Conservation (phyloP, 2,888 invertebrate species). For the Volucella bombylans region DNA sequence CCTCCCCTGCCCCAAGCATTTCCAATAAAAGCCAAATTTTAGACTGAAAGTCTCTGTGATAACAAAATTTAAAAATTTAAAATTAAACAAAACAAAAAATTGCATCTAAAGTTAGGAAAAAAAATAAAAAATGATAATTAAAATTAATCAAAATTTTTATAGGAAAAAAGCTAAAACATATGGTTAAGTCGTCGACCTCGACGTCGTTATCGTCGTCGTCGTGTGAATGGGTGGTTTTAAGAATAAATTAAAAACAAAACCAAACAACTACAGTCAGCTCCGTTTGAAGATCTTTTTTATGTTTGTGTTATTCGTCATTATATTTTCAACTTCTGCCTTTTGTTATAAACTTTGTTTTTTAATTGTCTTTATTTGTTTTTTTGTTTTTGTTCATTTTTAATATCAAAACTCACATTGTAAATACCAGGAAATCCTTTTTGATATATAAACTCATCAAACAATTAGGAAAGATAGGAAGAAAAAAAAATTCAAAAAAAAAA, state of each 20-base stretch:
- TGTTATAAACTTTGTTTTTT: slow-evolving; percentile 7
- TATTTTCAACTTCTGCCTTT: slow-evolving; percentile 1
- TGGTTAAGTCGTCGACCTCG: slow-evolving; percentile 69
- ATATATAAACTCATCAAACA: slow-evolving; percentile 65
- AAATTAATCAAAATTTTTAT: slow-evolving; percentile 73
- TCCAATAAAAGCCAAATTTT: slow-evolving; percentile 75
- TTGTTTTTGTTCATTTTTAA: too few relatives aligned
- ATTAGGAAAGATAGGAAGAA: slow-evolving; percentile 44
- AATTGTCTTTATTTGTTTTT: slow-evolving; percentile 7
- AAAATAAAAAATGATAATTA: slow-evolving; percentile 65
- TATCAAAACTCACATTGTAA: slow-evolving; percentile 60
- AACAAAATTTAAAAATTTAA: slow-evolving; percentile 68
- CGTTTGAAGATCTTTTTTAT: slow-evolving; percentile 49
- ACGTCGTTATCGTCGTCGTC: slow-evolving; percentile 53
- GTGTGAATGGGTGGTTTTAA: slow-evolving; percentile 66
- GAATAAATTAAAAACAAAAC: slow-evolving; percentile 41
- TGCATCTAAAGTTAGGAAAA: slow-evolving; percentile 73
- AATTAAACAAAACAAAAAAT: slow-evolving; percentile 49
- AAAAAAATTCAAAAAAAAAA: slow-evolving; percentile 72
- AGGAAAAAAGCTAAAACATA: slow-evolving; percentile 70
- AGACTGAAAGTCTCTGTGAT: slow-evolving; percentile 76
- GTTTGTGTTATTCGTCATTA: not conserved
- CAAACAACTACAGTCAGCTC: slow-evolving; percentile 55
- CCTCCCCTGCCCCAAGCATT: slow-evolving; percentile 33
- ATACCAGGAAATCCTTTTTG: slow-evolving; percentile 68